Base-by-base conservation (phyloP, 2,113 vertebrate genomes). In the Eptatretus burgeri region DNA sequence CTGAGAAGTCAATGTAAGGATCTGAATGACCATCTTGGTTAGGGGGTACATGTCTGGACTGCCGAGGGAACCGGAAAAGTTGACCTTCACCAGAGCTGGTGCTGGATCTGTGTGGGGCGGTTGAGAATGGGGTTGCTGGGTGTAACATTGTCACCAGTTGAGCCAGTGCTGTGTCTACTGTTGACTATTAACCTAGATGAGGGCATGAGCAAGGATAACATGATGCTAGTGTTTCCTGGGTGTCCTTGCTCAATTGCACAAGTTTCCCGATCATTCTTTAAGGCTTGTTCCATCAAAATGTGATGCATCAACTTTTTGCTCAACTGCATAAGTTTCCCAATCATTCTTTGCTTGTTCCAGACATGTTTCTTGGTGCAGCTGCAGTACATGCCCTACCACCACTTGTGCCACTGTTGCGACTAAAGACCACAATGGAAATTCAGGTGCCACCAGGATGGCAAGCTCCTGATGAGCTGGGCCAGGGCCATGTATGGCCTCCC, bases 381-480 rank as follows among this genome's bases (percentile, higher is more conserved):
- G 78, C 53, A 78, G 84, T 13, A 98, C 78, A 1, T 88, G 76
- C 70, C 95, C 89, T 69, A 98, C 91, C 69, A 95, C 89, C 0
- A 84, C 84, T 75, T 93, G 89, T 16, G 89, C 83, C 67, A 79
- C 86, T 0, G 78, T 78, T 56, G 93, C 86, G 72, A 98, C 75
- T 0, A 74, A 84, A 0, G 69, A 80, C 76, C 94, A 87, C 76
- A 82, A 87, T 68, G 82, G 84, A 70, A 94, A 80, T 73, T 95
- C 91, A 0, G 87, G 91, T 62, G 84, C 86, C 65, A 98, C 93
- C 81, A 94, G 95, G 60, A 88, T 83, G 27, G 93, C 86, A 1
- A 98, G 83, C 68, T 94, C 85, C 85, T 96, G 87, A 71, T 96
- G 95, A 75, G 81, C 85, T 66, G 94, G 89, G 18, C 93, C 89